phyloP scores from a whole-genome alignment of 2,797 vertebrate species.

The Gorsachius magnificus region DNA sequence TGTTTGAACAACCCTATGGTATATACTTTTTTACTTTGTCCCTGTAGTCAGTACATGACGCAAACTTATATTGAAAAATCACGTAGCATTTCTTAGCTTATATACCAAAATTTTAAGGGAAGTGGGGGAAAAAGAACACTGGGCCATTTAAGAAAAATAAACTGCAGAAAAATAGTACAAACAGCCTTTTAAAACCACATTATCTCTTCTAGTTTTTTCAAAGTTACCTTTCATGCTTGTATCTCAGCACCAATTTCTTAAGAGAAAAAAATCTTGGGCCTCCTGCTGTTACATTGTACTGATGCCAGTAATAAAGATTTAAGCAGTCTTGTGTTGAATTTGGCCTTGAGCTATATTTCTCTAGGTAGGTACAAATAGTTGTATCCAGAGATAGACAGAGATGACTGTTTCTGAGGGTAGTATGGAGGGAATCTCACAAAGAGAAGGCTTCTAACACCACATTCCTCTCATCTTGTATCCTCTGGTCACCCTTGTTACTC shows the following conservation, averaged over 20 bases:
- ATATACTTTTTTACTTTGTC: neutral
- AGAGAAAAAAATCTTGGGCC: neutral
- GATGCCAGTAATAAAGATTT: neutral
- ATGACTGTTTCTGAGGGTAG: neutral
- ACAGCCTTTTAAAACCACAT: neutral
- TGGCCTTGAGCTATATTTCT: neutral
- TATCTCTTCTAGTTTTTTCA: neutral
- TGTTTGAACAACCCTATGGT: neutral
- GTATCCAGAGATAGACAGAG: neutral
- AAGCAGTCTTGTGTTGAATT: neutral
- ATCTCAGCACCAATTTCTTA: neutral
- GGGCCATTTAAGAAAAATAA: neutral
- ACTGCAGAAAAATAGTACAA: neutral
- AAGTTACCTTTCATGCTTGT: neutral
- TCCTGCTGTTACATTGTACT: neutral
- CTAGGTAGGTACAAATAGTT: neutral
- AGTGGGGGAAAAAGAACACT: neutral
- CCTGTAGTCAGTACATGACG: neutral
- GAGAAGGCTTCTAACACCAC: neutral
- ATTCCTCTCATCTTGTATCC: rapidly evolving
- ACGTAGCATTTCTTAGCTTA: neutral
- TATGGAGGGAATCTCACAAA: neutral
- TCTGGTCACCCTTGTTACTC: neutral
- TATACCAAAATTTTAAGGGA: neutral
- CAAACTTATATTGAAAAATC: neutral